Evolutionary conservation across 2,113 vertebrate genomes (phyloP).

Genomic region (Phaethornis superciliosus): DNA sequence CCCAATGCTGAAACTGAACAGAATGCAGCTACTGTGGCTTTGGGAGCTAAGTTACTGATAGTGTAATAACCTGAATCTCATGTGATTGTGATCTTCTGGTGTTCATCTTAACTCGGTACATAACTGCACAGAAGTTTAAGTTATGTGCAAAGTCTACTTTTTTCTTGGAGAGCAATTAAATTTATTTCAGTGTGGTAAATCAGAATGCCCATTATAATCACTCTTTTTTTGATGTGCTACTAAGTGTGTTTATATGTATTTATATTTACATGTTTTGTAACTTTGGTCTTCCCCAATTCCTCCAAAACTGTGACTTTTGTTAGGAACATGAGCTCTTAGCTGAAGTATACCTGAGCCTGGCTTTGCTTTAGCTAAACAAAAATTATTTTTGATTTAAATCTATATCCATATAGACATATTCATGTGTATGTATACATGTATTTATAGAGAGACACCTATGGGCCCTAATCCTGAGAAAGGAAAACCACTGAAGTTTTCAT

Average conservation of each 20-base stretch:
- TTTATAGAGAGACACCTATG: not conserved
- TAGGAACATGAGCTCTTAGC: not conserved
- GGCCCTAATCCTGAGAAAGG: not conserved
- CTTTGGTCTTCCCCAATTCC: not conserved
- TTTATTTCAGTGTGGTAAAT: not conserved
- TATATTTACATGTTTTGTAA: not conserved
- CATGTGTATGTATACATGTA: not conserved
- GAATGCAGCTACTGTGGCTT: not conserved
- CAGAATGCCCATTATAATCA: not conserved
- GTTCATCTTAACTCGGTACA: not conserved
- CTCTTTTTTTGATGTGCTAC: not conserved
- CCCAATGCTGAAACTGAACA: not conserved
- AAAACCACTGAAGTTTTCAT: not conserved
- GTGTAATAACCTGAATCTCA: not conserved
- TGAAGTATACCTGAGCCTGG: not conserved
- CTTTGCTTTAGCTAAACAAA: not conserved
- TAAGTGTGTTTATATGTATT: not conserved
- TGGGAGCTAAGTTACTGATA: not conserved
- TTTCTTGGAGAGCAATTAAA: not conserved
- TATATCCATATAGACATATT: not conserved
- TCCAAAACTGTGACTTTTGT: not conserved
- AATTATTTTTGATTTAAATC: not conserved
- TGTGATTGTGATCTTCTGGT: not conserved
- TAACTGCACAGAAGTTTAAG: not conserved
- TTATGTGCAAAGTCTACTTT: not conserved